Evolutionary conservation across 2,113 vertebrate genomes (phyloP).

Genomic region (Variabilichromis moorii): DNA sequence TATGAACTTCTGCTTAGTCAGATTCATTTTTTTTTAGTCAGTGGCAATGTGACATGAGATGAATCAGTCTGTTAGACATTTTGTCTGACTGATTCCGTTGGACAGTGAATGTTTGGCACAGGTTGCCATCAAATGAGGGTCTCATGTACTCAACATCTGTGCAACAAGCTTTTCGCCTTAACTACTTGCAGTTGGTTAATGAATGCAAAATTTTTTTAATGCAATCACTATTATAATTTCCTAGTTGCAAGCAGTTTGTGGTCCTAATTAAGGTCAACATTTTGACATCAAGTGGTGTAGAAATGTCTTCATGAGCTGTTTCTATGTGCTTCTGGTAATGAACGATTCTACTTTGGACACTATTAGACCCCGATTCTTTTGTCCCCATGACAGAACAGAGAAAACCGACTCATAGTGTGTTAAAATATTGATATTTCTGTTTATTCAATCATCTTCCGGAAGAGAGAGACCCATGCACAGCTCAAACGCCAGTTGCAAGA

Average conservation of each 20-base stretch:
- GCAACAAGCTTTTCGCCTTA: background rate
- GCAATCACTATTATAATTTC: background rate
- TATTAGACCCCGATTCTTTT: background rate
- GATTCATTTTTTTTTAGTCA: background rate
- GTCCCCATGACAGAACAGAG: no score
- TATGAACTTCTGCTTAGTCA: background rate
- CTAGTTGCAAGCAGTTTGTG: background rate
- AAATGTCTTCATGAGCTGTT: background rate
- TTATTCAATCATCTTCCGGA: no score
- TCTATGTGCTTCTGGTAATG: background rate
- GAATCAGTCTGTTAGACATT: rapidly evolving
- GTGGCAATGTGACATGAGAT: rapidly evolving
- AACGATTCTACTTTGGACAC: background rate
- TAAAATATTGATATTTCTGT: no score
- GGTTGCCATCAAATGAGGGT: background rate
- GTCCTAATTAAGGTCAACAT: background rate
- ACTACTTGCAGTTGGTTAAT: background rate
- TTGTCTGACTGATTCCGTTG: rapidly evolving
- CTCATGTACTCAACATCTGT: background rate
- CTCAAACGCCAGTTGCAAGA: no score
- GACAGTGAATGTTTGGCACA: background rate
- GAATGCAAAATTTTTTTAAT: background rate
- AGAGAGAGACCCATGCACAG: no score
- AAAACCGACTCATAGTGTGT: no score
- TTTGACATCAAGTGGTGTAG: background rate